Percentiles rank a stretch among this genome's conserved stretches.
Evolutionary conservation across 2,113 vertebrate species (phyloP).

Genomic region (Cervus canadensis): DNA sequence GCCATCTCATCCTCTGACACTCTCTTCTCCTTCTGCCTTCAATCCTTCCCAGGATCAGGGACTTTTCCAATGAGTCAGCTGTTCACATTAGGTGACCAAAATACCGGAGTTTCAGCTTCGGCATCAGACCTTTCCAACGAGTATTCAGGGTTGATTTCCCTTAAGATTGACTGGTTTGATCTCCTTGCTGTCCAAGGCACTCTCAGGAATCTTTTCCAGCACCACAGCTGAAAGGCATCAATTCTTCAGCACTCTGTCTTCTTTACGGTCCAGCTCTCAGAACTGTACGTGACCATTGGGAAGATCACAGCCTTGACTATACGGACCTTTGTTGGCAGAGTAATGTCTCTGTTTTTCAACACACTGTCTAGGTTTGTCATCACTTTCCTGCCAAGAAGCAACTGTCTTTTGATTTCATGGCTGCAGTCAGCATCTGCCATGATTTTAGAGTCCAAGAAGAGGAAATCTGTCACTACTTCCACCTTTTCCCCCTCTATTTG

Average conservation of each 20-base stretch:
- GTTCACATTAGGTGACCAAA: background rate
- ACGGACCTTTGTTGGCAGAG: background rate
- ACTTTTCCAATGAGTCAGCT: background rate
- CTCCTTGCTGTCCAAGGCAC: background rate
- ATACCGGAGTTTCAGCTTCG: background rate
- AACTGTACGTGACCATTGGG: background rate
- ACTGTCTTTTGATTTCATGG: background rate
- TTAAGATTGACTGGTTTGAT: background rate
- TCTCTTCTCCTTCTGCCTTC: background rate
- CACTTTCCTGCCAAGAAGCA: background rate
- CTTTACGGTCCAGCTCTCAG: background rate
- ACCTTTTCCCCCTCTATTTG: background rate
- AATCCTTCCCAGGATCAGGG: background rate
- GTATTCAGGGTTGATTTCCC: background rate
- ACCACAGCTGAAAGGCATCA: background rate
- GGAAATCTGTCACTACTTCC: background rate
- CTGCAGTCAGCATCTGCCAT: background rate
- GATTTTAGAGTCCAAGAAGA: background rate
- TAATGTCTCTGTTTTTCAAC: background rate
- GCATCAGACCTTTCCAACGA: background rate
- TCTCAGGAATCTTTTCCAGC: background rate
- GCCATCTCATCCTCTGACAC: background rate
- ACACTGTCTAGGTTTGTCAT: background rate
- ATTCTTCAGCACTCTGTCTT: background rate
- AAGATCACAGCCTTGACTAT: background rate